Evolutionary conservation across 2,888 invertebrate genomes (phyloP).

Genomic region (Drosophila ochracea): DNA sequence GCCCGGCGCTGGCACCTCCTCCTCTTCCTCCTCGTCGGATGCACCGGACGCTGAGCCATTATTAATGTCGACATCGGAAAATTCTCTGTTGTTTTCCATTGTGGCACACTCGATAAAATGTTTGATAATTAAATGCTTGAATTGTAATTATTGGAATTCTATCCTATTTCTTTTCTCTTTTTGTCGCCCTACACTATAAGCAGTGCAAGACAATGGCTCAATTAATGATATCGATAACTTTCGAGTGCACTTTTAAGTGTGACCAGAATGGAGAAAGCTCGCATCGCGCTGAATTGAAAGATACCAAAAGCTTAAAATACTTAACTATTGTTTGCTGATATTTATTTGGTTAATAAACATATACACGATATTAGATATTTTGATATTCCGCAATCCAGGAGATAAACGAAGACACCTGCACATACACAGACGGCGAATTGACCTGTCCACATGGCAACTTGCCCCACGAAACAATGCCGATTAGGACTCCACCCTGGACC

Average conservation of each 20-base stretch:
- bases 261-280: conserved; percentile 34
- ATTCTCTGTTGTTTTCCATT: conserved; percentile 84
- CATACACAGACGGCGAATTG: conserved; percentile 85
- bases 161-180: conserved; percentile 33
- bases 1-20: conserved; percentile 82
- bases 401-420: conserved; percentile 85
- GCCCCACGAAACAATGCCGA: conserved; percentile 86
- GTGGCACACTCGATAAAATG: conserved; percentile 30
- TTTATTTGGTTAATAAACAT: conserved; percentile 36
- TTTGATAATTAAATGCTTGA: conserved; percentile 19
- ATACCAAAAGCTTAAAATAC: conserved; percentile 41
- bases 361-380: conserved; percentile 20
- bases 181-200: conserved; percentile 54
- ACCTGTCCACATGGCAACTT: conserved; percentile 84
- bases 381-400: conserved; percentile 83
- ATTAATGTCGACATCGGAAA: conserved; percentile 91
- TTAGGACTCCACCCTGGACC: conserved; percentile 71
- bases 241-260: conserved; percentile 34
- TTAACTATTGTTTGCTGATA: conserved; percentile 22
- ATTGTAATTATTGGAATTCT: conserved; percentile 46
- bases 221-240: conserved; percentile 45
- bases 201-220: conserved; percentile 38
- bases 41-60: conserved; percentile 87
- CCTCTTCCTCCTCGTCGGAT: conserved; percentile 81
- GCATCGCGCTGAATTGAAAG: not conserved